These are phyloP conservation scores for Tetrax tetrax DNA, from an alignment of 2,113 vertebrate species.

Conservation along the genomic window DNA sequence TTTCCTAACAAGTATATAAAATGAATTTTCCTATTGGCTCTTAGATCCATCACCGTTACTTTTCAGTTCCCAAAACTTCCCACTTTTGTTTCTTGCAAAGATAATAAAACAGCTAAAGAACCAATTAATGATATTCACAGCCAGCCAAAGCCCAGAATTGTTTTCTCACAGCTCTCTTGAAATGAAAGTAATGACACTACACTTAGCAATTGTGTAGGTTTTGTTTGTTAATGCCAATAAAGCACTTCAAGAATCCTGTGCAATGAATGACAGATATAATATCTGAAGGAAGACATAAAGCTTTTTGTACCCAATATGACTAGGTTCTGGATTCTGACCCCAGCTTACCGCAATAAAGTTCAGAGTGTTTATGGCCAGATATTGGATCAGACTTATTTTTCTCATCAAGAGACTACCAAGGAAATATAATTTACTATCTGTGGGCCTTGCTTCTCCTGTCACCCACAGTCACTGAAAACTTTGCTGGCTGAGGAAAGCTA, in stretches of 20 bases:
- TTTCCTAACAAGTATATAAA: neutral
- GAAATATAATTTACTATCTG: neutral
- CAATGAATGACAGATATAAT: neutral
- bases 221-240: slow-evolving; percentile 20
- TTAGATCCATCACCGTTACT: neutral
- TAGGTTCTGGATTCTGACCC: neutral
- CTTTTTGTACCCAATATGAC: neutral
- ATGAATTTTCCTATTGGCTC: neutral
- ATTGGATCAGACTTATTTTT: neutral
- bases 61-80: neutral
- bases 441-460: neutral
- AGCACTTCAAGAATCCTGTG: neutral
- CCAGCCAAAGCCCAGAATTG: neutral
- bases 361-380: neutral
- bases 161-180: slow-evolving; percentile 3
- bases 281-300: neutral
- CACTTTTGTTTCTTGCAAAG: neutral
- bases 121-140: neutral
- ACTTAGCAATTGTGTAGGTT: neutral
- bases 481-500: neutral
- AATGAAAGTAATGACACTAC: neutral
- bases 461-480: neutral
- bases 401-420: neutral
- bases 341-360: neutral
- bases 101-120: neutral